A percentile compares a stretch with the other conserved stretches of the same genome.
These are phyloP conservation scores for Xenopus borealis DNA, from an alignment of 2,113 vertebrate species.

Conservation along the genomic window DNA sequence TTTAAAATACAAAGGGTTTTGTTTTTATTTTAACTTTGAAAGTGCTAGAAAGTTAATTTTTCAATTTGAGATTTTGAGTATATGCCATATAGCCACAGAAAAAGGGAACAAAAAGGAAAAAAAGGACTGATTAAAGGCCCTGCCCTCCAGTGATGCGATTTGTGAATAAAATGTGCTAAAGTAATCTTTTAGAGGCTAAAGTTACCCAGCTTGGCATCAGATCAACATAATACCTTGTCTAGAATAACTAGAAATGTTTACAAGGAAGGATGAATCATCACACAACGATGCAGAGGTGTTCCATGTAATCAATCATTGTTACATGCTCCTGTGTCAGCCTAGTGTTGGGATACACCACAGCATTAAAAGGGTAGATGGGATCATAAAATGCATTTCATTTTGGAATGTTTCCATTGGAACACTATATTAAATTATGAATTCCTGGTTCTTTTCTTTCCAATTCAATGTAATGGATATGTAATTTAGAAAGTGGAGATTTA, in stretches of 20 bases:
- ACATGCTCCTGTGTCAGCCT: constrained; percentile 44
- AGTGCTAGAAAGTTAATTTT: too few relatives aligned
- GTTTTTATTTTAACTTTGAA: too few relatives aligned
- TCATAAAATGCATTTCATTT: constrained; percentile 48
- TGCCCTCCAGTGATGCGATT: constrained; percentile 18
- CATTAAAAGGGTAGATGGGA: constrained; percentile 44
- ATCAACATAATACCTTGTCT: constrained; percentile 43
- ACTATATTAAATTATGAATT: constrained; percentile 10
- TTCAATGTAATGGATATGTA: constrained; percentile 36
- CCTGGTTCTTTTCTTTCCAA: constrained; percentile 39
- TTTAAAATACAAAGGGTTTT: too few relatives aligned
- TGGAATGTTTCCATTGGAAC: constrained; percentile 30
- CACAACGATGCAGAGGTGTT: constrained; percentile 45
- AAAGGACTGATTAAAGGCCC: background rate
- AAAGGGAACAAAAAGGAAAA: background rate
- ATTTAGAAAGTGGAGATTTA: constrained; percentile 45
- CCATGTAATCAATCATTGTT: constrained; percentile 46
- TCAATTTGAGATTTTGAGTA: too few relatives aligned
- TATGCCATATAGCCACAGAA: too few relatives aligned
- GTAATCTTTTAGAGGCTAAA: constrained; percentile 42
- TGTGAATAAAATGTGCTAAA: constrained; percentile 41
- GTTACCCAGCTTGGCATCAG: constrained; percentile 31
- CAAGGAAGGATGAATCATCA: constrained; percentile 46
- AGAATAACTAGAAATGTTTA: constrained; percentile 41
- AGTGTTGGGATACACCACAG: constrained; percentile 42